Evolutionary conservation across 2,888 invertebrate species (phyloP).

Genomic region (Vandiemenella viatica): DNA sequence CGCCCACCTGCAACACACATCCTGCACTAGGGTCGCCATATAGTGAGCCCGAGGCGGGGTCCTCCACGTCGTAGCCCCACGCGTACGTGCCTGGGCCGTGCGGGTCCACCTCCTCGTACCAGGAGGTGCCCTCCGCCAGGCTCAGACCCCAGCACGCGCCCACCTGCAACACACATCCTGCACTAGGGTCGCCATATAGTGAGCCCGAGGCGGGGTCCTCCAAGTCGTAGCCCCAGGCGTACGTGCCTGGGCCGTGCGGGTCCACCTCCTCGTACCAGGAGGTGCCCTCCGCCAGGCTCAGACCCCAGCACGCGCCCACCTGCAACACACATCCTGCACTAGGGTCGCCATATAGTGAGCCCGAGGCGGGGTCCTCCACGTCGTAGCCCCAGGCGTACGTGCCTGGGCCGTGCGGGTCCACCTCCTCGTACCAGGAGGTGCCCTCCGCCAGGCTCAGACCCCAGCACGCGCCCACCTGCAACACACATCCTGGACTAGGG

Average conservation of each 20-base stretch:
- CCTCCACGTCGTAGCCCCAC: constrained; percentile 56
- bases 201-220: constrained; percentile 47
- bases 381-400: constrained; percentile 61
- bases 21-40: too few species aligned
- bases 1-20: too few species aligned
- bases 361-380: constrained; percentile 42
- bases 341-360: too few species aligned
- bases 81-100: constrained; percentile 49
- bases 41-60: constrained; percentile 46
- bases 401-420: constrained; percentile 33
- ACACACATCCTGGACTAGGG: too few species aligned
- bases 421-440: background rate
- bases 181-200: too few species aligned
- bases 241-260: constrained; percentile 41
- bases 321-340: too few species aligned
- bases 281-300: background rate
- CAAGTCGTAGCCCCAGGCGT: constrained; percentile 57
- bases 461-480: too few species aligned
- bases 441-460: background rate
- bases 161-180: too few species aligned
- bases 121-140: background rate
- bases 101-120: background rate
- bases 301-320: too few species aligned
- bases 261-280: background rate
- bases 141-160: too few species aligned